Evolutionary conservation across 2,113 vertebrate species (phyloP), one percentile per base, ranked within the genome.

Genomic region (Eleginops maclovinus): DNA sequence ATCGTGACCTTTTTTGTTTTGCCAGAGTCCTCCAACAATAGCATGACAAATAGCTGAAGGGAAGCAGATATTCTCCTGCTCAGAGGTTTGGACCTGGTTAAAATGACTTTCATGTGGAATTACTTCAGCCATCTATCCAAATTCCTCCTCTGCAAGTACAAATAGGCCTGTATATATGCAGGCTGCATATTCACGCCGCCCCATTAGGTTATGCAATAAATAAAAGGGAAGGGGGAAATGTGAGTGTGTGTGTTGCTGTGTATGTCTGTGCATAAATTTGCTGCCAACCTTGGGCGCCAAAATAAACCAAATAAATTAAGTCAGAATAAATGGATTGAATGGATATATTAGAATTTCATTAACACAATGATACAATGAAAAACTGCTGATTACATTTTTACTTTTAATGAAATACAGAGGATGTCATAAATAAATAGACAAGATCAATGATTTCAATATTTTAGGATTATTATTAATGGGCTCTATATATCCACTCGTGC

Each of bases 101-200:
- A 94, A 89, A 92, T 93, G 49, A 91, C 91, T 90, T 93, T 93
- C 89, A 84, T 90, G 78, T 88, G 83, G 85, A 79, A 91, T 92
- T 89, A 91, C 89, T 76, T 81, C 43, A 76, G 69, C 87, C 90
- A 91, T 93, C 84, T 81, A 92, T 93, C 88, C 76, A 91, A 80
- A 92, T 93, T 89, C 84, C 74, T 79, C 72, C 71, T 58, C 50
- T 77, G 83, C 79, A 78, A 84, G 65, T 91, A 85, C 78, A 91
- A 93, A 93, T 92, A 77, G 84, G 69, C 71, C 76, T 46, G 53
- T 85, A 79, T 87, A 88, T 88, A 87, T 89, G 80, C 85, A 72
- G 77, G 74, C 55, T 3, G 59, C 59, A 53, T 87, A 74, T 86
- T 84, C 78, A 88, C 11, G 56, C 79, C 36, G 73, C 81, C 72